Base-by-base conservation (phyloP, 2,113 vertebrate genomes). In the Solea senegalensis region DNA sequence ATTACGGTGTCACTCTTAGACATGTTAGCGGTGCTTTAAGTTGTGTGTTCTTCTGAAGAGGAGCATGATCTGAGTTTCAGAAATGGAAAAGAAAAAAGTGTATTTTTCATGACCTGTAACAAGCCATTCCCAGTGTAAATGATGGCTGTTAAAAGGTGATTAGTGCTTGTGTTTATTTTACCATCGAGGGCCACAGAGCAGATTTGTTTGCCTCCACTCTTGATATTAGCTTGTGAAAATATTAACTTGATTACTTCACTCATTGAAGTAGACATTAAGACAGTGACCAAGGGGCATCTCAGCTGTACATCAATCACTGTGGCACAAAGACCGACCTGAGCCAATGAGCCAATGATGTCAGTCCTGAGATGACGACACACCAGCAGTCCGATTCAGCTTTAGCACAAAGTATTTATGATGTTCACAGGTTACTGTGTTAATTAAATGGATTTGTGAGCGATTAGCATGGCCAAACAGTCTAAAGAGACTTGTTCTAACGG, bases 231-330 rank as follows among this genome's bases (percentile, higher is more conserved):
- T 75, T 58, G 53, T 67, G 45, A 75, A 86, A 83, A 85, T 83
- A 78, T 85, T 83, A 71, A 51, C 39, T 69, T 72, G 66, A 81
- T 84, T 75, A 75, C 70, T 88, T 66, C 55, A 84, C 76, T 78
- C 14, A 0, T 73, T 48, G 50, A 69, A 80, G 21, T 69, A 66
- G 82, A 69, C 71, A 81, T 86, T 58, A 76, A 84, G 81, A 81
- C 78, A 72, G 49, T 70, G 88, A 86, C 86, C 71, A 40, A 83
- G 76, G 76, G 85, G 86, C 80, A 65, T 72, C 77, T 82, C 61
- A 44, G 73, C 72, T 67, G 72, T 83, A 59, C 78, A 89, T 88
- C 87, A 89, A 90, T 91, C 86, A 90, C 76, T 80, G 67, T 76
- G 76, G 84, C 83, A 82, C 13, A 3, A 77, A 63, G 80, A 79